These are phyloP conservation scores for Simalia tracyae DNA, from an alignment of 2,797 vertebrate genomes.

Conservation along the genomic window DNA sequence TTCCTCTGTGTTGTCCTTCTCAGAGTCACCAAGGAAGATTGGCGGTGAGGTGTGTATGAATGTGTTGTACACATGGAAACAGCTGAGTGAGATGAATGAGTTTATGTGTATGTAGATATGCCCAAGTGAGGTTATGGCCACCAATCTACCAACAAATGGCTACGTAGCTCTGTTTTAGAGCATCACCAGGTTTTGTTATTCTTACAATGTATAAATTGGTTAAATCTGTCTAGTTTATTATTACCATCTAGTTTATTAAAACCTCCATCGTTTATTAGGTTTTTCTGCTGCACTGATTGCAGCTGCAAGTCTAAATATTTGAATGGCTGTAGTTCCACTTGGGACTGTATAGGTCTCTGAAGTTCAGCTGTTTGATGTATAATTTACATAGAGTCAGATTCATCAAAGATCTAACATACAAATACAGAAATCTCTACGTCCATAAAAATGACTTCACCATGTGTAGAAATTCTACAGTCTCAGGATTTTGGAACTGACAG, in stretches of 20 bases:
- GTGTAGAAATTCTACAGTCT: neutral
- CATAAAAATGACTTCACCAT: neutral
- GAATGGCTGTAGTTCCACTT: neutral
- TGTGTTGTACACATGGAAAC: neutral
- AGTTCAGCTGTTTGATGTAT: neutral
- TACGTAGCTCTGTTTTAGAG: neutral
- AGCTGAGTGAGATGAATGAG: neutral
- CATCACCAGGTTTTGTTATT: too few species aligned
- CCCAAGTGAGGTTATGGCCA: neutral
- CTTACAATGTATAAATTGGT: too few species aligned
- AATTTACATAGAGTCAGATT: neutral
- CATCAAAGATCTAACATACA: neutral
- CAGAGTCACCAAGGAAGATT: neutral
- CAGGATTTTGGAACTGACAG: neutral
- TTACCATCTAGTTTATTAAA: neutral
- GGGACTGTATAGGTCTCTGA: neutral
- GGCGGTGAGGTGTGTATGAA: neutral
- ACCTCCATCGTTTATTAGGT: neutral
- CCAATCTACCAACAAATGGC: neutral
- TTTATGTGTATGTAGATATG: neutral
- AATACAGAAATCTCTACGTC: neutral
- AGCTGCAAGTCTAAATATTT: neutral
- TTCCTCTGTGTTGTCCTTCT: too few species aligned
- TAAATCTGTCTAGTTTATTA: too few species aligned
- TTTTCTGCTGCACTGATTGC: neutral